Evolutionary conservation across 2,797 vertebrate species (phyloP).

Genomic region (Notamacropus eugenii): DNA sequence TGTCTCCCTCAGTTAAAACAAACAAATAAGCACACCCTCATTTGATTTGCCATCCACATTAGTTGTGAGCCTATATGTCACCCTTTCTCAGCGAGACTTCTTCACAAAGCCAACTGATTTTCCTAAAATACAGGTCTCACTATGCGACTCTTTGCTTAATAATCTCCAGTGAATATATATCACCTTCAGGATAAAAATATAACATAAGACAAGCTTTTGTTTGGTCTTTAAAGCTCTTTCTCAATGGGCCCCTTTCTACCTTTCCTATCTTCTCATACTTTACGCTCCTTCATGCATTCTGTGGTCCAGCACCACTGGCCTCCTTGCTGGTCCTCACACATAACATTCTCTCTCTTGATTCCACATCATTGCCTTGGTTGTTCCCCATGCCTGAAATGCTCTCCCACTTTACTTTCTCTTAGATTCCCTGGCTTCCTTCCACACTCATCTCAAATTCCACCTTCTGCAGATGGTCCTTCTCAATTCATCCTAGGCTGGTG

Average conservation of each 20-base stretch:
- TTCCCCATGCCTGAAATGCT: not conserved
- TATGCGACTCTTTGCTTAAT: not conserved
- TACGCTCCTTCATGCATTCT: not conserved
- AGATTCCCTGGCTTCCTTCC: not conserved
- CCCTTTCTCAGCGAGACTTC: not conserved
- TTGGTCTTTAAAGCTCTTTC: not conserved
- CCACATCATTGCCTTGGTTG: not conserved
- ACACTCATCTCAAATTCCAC: not conserved
- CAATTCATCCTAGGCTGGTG: not conserved
- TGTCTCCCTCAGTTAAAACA: not conserved
- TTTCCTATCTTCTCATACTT: not conserved
- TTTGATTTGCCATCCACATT: not conserved
- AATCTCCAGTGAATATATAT: not conserved
- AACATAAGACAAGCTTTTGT: not conserved
- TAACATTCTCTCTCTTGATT: not conserved
- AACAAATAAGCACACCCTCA: not conserved
- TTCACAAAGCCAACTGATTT: not conserved
- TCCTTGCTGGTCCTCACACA: not conserved
- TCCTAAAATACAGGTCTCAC: not conserved
- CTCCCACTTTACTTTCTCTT: not conserved
- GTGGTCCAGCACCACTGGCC: not conserved
- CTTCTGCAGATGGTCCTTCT: not conserved
- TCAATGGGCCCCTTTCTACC: not conserved
- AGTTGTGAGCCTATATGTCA: not conserved
- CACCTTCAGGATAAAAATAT: not conserved